A percentile compares a stretch with the other conserved stretches of the same genome.
Conservation (phyloP, 2,888 invertebrate genomes). For the Melieria picta region DNA sequence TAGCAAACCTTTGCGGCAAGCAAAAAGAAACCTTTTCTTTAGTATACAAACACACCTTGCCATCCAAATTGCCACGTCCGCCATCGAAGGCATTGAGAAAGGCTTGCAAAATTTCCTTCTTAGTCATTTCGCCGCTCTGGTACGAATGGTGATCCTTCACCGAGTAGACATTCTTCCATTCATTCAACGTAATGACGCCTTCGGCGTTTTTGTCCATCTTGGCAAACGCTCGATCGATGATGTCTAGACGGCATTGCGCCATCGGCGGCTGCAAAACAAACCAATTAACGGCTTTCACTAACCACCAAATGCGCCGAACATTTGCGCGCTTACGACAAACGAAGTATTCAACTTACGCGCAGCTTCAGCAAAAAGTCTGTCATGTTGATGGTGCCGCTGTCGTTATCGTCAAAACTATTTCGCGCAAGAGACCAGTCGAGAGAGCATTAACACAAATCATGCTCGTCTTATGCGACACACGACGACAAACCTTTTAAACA, state of each 20-base stretch:
- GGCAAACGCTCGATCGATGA: conserved; percentile 83
- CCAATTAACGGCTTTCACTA: neutral
- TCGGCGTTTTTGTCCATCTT: conserved; percentile 90
- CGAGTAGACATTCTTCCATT: conserved; percentile 82
- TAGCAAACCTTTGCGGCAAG: too few species aligned
- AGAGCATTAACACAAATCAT: conserved; percentile 36
- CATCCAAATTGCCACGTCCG: conserved; percentile 73
- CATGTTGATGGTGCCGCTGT: conserved; percentile 83
- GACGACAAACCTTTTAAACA: conserved; percentile 56
- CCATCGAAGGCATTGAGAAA: conserved; percentile 89
- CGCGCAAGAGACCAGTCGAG: too few species aligned
- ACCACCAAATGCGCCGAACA: neutral
- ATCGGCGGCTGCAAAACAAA: conserved; percentile 77
- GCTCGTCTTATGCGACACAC: too few species aligned
- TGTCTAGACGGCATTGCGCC: conserved; percentile 76
- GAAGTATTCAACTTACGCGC: conserved; percentile 71
- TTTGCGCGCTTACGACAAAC: neutral
- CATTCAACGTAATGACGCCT: conserved; percentile 81
- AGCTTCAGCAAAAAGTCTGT: conserved; percentile 87
- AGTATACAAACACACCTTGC: conserved; percentile 70
- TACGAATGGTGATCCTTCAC: conserved; percentile 85
- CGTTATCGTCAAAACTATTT: conserved; percentile 80
- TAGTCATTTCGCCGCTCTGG: conserved; percentile 87
- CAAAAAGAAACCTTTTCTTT: too few species aligned
- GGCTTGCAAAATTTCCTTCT: conserved; percentile 81